Base-by-base conservation (phyloP, 2,113 vertebrate species). In the Forbesichthys papilliferus region DNA sequence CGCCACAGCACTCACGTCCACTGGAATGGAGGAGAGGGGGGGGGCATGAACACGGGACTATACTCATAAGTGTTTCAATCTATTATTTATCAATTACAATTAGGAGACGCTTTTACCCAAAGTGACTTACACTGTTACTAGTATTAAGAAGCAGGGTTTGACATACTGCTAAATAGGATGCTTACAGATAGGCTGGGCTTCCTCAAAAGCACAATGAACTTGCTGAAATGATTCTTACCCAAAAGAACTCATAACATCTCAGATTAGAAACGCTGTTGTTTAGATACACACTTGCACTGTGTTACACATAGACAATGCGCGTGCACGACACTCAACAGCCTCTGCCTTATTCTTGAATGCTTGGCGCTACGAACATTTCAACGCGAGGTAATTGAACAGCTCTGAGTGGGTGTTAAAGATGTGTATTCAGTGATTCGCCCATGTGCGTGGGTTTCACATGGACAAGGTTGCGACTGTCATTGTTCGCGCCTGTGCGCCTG, bases 1-100 rank as follows among this genome's bases (percentile, higher is more conserved):
- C 3, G 94, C 92, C 16, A 95, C 85, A 3, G 86, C 59, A 84
- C 94, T 95, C 91, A 97, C 96, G 34, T 98, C 97, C 92, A 96
- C 97, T 99, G 64, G 1, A 1, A 78, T 33, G 0, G 12, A 66
- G 66, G 82, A 11, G 20, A 20, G 48, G 20, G 16, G 18, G 16
- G 48, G 51, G 20, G n/a, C 3, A 6, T 12, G 49, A 52, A 11
- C 10, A 4, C 3, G 9, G 5, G 49, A 1, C 36, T 42, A 5
- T 42, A 42, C 36, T 42, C 36, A 2, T 3, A 42, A 42, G 36
- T 42, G 36, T 42, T 42, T 42, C 4, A 42, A 42, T 42, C 36
- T 27, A 42, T 6, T 42, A 42, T 42, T 42, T 7, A 5, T 42
- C 36, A 42, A 42, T 42, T 42, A 42, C 36, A 42, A 42, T 6